phyloP scores from a whole-genome alignment of 2,888 invertebrate species.

The Ennomos erosarius region DNA sequence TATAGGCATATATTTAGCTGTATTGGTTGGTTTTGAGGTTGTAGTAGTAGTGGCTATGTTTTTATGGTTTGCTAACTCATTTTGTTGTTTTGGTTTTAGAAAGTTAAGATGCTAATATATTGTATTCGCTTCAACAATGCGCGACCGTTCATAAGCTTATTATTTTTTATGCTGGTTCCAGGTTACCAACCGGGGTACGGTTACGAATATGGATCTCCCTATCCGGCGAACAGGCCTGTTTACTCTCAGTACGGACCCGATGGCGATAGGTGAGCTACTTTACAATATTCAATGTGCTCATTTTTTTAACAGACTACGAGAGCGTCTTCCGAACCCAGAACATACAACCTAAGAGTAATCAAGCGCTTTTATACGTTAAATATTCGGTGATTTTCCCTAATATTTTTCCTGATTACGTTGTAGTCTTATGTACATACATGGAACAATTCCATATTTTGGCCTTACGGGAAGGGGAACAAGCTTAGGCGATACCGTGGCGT shows the following conservation, averaged over 20 bases:
- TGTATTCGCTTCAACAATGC: background rate
- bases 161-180: conserved; percentile 55
- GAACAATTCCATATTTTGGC: too few relatives aligned
- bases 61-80: conserved; percentile 17
- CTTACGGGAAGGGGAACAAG: too few relatives aligned
- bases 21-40: background rate
- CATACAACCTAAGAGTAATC: too few relatives aligned
- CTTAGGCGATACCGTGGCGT: too few relatives aligned
- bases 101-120: background rate
- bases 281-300: background rate
- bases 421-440: too few relatives aligned
- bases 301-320: too few relatives aligned
- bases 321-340: too few relatives aligned
- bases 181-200: conserved; percentile 88
- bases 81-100: conserved; percentile 4
- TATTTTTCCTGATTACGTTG: too few relatives aligned
- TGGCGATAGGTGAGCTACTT: conserved; percentile 86
- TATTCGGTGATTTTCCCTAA: too few relatives aligned
- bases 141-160: conserved; percentile 19
- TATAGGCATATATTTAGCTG: background rate
- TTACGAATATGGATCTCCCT: conserved; percentile 88
- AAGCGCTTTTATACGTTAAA: too few relatives aligned
- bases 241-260: conserved; percentile 91
- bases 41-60: conserved; percentile 5
- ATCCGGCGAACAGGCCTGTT: conserved; percentile 90